These are phyloP conservation scores for Sturmia bella DNA, from an alignment of 2,888 invertebrate species.

Conservation along the genomic window DNA sequence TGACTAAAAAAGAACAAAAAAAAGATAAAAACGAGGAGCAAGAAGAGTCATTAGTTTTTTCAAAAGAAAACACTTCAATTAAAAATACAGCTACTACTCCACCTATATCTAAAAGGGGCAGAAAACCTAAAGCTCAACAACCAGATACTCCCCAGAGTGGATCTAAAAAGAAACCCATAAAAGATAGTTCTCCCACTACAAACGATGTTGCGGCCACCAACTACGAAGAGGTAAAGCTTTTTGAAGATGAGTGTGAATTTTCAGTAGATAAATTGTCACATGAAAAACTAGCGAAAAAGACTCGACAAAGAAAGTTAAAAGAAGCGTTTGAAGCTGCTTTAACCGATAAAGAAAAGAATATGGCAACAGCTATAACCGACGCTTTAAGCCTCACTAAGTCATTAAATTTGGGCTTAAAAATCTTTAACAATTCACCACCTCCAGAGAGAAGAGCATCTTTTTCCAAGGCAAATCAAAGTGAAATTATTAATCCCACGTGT, in stretches of 20 bases:
- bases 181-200: neutral
- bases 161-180: slow-evolving; percentile 57
- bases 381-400: neutral
- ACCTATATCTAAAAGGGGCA: slow-evolving; percentile 55
- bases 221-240: slow-evolving; percentile 3
- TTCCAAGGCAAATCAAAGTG: neutral
- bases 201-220: slow-evolving; percentile 14
- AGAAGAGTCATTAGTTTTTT: slow-evolving; percentile 10
- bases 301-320: slow-evolving; percentile 71
- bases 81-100: slow-evolving; percentile 36
- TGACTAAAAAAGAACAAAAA: slow-evolving; percentile 26
- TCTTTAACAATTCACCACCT: slow-evolving; percentile 22
- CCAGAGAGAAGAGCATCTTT: neutral
- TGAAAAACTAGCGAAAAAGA: slow-evolving; percentile 71
- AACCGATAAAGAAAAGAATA: slow-evolving; percentile 50
- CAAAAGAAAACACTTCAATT: slow-evolving; percentile 9
- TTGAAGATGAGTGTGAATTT: slow-evolving; percentile 15
- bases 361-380: neutral
- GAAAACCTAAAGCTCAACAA: slow-evolving; percentile 64
- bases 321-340: slow-evolving; percentile 72
- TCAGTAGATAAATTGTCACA: slow-evolving; percentile 47
- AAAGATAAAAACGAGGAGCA: slow-evolving; percentile 53
- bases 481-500: slow-evolving; percentile 23
- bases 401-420: slow-evolving; percentile 28
- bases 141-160: slow-evolving; percentile 24